phyloP scores from a whole-genome alignment of 2,797 vertebrate genomes.

The Sebastolobus altivelis region DNA sequence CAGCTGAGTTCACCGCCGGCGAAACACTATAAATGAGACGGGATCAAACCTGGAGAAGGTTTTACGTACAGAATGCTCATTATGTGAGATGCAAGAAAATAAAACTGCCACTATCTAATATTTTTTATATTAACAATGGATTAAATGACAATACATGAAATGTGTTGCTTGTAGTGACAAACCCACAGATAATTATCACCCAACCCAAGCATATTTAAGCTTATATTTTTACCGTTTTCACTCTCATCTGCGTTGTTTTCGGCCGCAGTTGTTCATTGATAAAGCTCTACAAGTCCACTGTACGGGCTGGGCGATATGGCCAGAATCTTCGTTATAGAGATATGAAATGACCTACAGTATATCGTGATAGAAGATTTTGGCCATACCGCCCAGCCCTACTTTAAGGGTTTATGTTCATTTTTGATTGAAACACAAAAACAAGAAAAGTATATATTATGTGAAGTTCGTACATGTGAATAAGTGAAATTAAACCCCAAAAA shows the following conservation, averaged over 20 bases:
- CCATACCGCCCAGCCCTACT: too few relatives aligned
- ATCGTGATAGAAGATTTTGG: too few relatives aligned
- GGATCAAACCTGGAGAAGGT: neutral
- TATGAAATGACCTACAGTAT: too few relatives aligned
- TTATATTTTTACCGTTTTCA: too few relatives aligned
- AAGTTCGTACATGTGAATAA: neutral
- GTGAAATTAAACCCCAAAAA: neutral
- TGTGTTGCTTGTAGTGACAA: neutral
- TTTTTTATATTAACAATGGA: neutral
- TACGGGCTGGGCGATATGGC: too few relatives aligned
- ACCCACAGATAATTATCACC: neutral
- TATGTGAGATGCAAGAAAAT: neutral
- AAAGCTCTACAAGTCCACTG: neutral
- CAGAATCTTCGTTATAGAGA: too few relatives aligned
- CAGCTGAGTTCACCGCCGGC: neutral
- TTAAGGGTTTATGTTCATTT: too few relatives aligned
- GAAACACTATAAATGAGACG: conserved; percentile 1
- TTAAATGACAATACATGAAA: neutral
- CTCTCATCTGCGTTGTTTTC: too few relatives aligned
- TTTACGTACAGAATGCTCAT: neutral
- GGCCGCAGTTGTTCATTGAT: neutral
- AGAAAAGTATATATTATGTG: neutral
- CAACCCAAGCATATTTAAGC: neutral
- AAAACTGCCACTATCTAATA: neutral
- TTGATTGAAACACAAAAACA: too few relatives aligned